Base-by-base conservation (phyloP, 2,888 invertebrate genomes). In the Callosobruchus maculatus region DNA sequence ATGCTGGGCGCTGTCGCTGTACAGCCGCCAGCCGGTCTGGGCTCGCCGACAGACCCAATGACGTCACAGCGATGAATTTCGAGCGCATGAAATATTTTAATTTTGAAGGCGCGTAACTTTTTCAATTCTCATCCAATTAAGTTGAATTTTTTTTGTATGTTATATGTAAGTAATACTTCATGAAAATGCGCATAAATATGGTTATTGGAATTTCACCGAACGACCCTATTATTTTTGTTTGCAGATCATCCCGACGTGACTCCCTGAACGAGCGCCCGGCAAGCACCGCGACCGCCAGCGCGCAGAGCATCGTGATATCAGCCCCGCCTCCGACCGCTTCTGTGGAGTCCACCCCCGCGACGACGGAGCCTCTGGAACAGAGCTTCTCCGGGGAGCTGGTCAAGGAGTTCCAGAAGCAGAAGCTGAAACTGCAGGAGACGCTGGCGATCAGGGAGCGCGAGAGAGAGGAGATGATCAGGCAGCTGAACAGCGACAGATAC, bases 361-460 rank as follows among this genome's bases (percentile, higher is more conserved):
- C 22, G 21, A 21, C 49, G 30, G 31, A 72, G 7, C 20, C 71
- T n/a, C 81, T 88, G 71, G 89, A 89, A 75, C 88, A 88, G 73
- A 89, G 89, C 76, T 90, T 88, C 81, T 89, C 88, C 83, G 91
- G 94, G 71, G 95, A 95, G 83, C 87, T 95, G 74, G 90, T 94
- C 81, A 94, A 93, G 83, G 94, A 95, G 84, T 95, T 93, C 84
- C 95, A 95, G 85, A 91, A 92, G 79, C 93, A 93, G 82, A 94
- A 93, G 83, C 93, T 93, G 84, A 90, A 91, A 77, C 84, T 90
- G 74, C 90, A 91, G 82, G 90, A 91, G 78, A 89, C 90, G 49
- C 84, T 91, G 78, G 89, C 88, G 30, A 83, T 88, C 68, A 87
- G 89, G 77, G 90, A 90, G 78, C 86, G 86, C 74, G 89, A 90